Evolutionary conservation across 1,140 invertebrate species (phyloP).

Genomic region (Sinonovacula constricta): DNA sequence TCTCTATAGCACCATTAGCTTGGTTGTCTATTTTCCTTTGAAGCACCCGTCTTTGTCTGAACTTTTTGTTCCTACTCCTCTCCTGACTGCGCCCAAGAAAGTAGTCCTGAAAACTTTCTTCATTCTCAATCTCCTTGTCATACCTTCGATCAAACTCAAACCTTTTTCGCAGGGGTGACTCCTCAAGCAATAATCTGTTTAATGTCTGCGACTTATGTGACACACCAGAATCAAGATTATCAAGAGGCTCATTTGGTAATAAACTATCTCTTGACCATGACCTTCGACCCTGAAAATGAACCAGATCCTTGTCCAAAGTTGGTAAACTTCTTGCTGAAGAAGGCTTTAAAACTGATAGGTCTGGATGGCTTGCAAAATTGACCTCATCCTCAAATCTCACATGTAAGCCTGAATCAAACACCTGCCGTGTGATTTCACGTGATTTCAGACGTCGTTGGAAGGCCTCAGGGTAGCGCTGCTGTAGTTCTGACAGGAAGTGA

Average conservation of each 20-base stretch:
- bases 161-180: background rate
- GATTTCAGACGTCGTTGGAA: background rate
- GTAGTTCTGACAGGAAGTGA: no score
- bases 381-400: background rate
- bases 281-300: background rate
- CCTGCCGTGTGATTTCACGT: background rate
- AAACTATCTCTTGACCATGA: background rate
- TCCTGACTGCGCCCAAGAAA: background rate
- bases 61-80: background rate
- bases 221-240: background rate
- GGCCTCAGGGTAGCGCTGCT: background rate
- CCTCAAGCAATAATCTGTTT: background rate
- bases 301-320: background rate
- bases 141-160: background rate
- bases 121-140: background rate
- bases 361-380: background rate
- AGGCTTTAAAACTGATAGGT: no score
- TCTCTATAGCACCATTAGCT: background rate
- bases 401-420: background rate
- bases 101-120: background rate
- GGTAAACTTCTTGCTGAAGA: no score
- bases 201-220: background rate
- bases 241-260: background rate
- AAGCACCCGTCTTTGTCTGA: background rate
- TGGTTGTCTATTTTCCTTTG: background rate